Conservation (phyloP, 2,797 vertebrate species). For the Manis javanica region DNA sequence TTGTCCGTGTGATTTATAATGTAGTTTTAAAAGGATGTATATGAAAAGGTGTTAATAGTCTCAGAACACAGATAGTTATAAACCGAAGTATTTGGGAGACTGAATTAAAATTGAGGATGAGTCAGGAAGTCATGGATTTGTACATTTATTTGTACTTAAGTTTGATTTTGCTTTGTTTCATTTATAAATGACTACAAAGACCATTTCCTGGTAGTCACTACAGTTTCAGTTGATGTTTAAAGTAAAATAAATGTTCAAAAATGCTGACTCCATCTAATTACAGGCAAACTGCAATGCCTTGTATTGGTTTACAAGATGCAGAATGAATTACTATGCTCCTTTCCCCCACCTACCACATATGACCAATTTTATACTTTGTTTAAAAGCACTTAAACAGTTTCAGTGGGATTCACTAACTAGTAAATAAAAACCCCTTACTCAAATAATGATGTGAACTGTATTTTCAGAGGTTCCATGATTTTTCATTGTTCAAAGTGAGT, state of each 20-base stretch:
- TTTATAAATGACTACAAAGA: conserved; percentile 2
- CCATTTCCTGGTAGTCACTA: neutral
- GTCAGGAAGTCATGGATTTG: neutral
- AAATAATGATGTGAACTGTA: conserved; percentile 31
- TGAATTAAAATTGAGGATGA: conserved; percentile 25
- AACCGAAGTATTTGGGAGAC: neutral
- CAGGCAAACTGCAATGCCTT: neutral
- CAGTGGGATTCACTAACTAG: conserved; percentile 37
- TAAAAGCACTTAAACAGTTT: conserved; percentile 40
- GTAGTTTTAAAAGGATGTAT: conserved; percentile 26
- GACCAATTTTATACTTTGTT: conserved; percentile 42
- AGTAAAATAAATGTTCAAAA: neutral
- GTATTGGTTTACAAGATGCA: conserved; percentile 25
- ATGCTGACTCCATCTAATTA: neutral
- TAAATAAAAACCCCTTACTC: conserved; percentile 49
- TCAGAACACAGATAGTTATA: conserved; percentile 32
- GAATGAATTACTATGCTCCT: conserved; percentile 27
- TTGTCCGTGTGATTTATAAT: conserved; percentile 36
- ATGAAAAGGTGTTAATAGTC: neutral
- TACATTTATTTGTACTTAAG: neutral
- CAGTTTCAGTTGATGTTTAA: conserved; percentile 47
- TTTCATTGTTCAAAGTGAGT: conserved; percentile 61
- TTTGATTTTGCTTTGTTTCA: conserved; percentile 68
- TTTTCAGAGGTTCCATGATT: conserved; percentile 32
- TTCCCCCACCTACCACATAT: neutral